Evolutionary conservation across 2,888 invertebrate species (phyloP).

Genomic region (Pemphredon lugubris): DNA sequence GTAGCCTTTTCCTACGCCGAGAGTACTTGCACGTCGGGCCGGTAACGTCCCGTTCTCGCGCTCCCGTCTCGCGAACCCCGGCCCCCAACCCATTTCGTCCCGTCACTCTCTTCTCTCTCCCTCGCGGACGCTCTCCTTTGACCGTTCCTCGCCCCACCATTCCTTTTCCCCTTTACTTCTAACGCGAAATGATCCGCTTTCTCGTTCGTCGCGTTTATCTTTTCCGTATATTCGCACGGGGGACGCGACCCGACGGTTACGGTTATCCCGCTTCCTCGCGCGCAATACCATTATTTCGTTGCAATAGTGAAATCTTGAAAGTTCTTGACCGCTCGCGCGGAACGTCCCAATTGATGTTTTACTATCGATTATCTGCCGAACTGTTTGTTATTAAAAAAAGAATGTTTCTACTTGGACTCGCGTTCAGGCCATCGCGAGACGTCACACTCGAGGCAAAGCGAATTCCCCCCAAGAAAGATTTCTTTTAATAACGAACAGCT

Average conservation of each 20-base stretch:
- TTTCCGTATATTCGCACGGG: background rate
- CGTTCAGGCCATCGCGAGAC: too few relatives aligned
- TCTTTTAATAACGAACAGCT: too few relatives aligned
- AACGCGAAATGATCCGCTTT: constrained; percentile 38
- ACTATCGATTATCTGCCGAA: too few relatives aligned
- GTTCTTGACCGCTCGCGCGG: too few relatives aligned
- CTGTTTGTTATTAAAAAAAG: too few relatives aligned
- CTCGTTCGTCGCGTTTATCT: constrained; percentile 42
- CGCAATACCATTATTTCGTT: background rate
- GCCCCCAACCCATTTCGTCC: too few relatives aligned
- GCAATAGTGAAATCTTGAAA: too few relatives aligned
- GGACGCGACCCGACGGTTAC: background rate
- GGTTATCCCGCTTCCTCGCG: background rate
- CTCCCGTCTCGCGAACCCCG: background rate
- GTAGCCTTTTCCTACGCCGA: constrained; percentile 41
- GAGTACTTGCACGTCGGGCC: constrained; percentile 37
- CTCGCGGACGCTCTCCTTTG: background rate
- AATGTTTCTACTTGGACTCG: too few relatives aligned
- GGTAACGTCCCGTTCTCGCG: constrained; percentile 11
- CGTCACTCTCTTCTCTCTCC: too few relatives aligned
- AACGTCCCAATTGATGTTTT: too few relatives aligned
- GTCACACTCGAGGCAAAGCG: too few relatives aligned
- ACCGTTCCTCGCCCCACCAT: background rate
- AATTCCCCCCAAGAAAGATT: too few relatives aligned
- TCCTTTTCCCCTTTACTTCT: background rate